Conservation (phyloP, 2,888 invertebrate species). For the Cremastinae sp. region DNA sequence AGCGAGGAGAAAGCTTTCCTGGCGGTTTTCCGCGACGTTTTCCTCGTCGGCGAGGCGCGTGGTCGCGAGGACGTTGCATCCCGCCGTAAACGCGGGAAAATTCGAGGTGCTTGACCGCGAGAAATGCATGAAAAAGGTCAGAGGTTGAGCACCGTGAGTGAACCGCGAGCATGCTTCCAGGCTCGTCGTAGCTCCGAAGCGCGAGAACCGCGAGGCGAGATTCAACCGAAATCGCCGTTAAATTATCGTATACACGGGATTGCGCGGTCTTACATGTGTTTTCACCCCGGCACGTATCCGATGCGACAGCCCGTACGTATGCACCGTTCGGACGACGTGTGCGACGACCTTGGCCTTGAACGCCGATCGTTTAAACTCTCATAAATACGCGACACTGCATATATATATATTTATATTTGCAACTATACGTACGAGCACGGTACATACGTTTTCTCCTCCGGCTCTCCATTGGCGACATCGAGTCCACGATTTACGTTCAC, state of each 20-base stretch:
- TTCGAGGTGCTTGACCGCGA: conserved; percentile 66
- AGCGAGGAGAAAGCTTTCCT: conserved; percentile 72
- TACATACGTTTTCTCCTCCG: conserved; percentile 46
- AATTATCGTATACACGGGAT: too few relatives aligned
- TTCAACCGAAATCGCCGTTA: too few relatives aligned
- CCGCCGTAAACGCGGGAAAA: conserved; percentile 65
- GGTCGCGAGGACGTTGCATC: conserved; percentile 46
- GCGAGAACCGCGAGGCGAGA: not conserved
- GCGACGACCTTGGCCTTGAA: conserved; percentile 61
- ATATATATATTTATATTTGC: conserved; percentile 9
- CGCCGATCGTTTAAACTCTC: conserved; percentile 24
- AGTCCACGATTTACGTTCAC: conserved; percentile 55
- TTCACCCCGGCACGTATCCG: conserved; percentile 12
- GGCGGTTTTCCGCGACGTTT: not conserved
- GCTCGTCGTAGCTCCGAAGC: conserved; percentile 6
- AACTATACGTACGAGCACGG: conserved; percentile 1
- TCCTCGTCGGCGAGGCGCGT: not conserved
- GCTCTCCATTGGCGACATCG: conserved; percentile 49
- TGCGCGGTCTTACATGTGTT: too few relatives aligned
- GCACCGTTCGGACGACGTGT: conserved; percentile 50
- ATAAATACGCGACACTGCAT: conserved; percentile 8
- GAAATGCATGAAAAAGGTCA: conserved; percentile 66
- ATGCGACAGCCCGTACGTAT: conserved; percentile 33
- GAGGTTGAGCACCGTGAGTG: conserved; percentile 66
- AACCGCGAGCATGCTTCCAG: conserved; percentile 44